These are phyloP conservation scores for Pocillopora verrucosa DNA, from an alignment of 64 coral and sea anemone species.

Conservation along the genomic window DNA sequence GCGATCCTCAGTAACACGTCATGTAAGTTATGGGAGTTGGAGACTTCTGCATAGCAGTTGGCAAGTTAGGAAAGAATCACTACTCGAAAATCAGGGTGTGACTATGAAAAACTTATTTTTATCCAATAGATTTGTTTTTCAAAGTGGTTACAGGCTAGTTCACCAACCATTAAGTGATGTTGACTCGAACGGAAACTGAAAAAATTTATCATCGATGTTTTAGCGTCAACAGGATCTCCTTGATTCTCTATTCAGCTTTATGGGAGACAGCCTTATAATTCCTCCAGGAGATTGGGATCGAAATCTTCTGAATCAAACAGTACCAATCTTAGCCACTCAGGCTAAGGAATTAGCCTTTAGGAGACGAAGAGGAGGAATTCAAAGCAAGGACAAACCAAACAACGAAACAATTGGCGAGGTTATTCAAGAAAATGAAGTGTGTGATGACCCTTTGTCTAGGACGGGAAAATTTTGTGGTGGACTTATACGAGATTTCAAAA, in stretches of 20 bases:
- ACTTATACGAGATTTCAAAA: conserved; percentile 83
- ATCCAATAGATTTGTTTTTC: no score
- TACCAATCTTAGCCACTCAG: conserved; percentile 75
- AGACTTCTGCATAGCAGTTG: no score
- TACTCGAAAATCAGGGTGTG: no score
- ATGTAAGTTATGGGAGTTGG: no score
- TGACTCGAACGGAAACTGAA: neutral
- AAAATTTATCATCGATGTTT: neutral
- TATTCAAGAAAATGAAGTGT: conserved; percentile 34
- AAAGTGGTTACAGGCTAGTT: no score
- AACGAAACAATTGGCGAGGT: conserved; percentile 5
- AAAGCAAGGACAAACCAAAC: neutral
- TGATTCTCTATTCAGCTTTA: conserved; percentile 41
- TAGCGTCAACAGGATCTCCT: conserved; percentile 71
- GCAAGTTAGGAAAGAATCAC: no score
- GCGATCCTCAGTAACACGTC: no score
- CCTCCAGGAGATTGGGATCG: conserved; percentile 98
- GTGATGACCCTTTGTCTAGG: conserved; percentile 78
- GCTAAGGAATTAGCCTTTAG: conserved; percentile 58
- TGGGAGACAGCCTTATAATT: conserved; percentile 76
- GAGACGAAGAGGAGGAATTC: conserved; percentile 33
- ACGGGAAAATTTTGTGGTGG: conserved; percentile 90
- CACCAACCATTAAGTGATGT: no score
- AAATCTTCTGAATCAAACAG: conserved; percentile 76
- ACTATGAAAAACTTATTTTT: no score